Base-by-base conservation (phyloP, 2,797 vertebrate species). In the Oreochromis grahami region DNA sequence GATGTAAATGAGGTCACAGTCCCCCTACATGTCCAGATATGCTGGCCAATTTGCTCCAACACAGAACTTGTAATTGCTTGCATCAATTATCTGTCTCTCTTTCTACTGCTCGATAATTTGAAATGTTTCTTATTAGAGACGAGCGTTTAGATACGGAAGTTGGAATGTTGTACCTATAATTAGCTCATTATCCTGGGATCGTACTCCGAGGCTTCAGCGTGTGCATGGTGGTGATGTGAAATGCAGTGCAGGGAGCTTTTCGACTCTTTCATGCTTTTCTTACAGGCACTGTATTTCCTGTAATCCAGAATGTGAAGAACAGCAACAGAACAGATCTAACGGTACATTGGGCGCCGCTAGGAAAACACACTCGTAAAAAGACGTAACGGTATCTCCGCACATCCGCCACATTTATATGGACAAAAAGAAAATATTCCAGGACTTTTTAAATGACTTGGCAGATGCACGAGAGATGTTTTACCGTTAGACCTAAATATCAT, bases 51-150 rank as follows among this genome's bases (percentile, higher is more conserved):
- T 97, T 96, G 94, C 94, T 94, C 88, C 78, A 80, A 97, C 95
- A 96, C 94, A 94, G 90, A 95, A 96, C 89, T 96, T 94, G 92
- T 96, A 96, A 97, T 96, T 96, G 95, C 94, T 89, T 83, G 93
- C 95, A 96, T 96, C 95, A 96, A 96, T 97, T 96, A 96, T 95
- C 91, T 52, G 85, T 94, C 91, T 91, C 90, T 94, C 45, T 74
- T 19, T 74, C 87, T 94, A 89, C 89, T 86, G 92, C 91, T 94
- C 91, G 86, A 89, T 96, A 91, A 96, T 96, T 95, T 94, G 89
- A 95, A 96, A 95, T 96, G 93, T 95, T 96, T 94, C 91, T 91
- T 96, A 95, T 96, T 96, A 95, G 92, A 94, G 93, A 92, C 87
- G 53, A 95, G 93, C 91, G 87, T 96, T 95, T 95, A 93, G 94